These are phyloP conservation scores for Leptura quadrifasciata DNA, from an alignment of 2,888 invertebrate genomes.

Conservation along the genomic window DNA sequence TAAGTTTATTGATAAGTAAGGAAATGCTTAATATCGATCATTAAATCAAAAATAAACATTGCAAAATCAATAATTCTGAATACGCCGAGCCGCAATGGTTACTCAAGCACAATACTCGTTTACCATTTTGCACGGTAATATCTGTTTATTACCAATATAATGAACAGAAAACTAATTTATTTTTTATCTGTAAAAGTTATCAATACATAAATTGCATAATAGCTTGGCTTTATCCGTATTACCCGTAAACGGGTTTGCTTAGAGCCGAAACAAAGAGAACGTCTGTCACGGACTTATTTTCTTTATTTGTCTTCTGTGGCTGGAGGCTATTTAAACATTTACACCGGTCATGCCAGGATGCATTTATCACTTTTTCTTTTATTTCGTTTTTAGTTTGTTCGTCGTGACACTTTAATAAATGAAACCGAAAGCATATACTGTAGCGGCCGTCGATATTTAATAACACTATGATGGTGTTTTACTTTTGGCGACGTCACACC, in stretches of 20 bases:
- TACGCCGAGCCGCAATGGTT: background rate
- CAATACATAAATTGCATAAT: slow-evolving; percentile 17
- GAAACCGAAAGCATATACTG: slow-evolving; percentile 37
- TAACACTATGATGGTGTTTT: background rate
- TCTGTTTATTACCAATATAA: slow-evolving; percentile 1
- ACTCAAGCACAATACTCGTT: background rate
- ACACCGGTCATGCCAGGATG: slow-evolving; percentile 47
- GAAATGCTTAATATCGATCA: background rate
- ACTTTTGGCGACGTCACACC: background rate
- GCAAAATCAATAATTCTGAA: background rate
- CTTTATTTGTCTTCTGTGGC: slow-evolving; percentile 32
- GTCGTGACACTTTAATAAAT: slow-evolving; percentile 39
- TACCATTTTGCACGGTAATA: background rate
- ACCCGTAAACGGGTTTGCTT: slow-evolving; percentile 5
- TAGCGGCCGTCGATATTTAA: slow-evolving; percentile 8
- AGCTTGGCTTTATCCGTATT: slow-evolving; percentile 7
- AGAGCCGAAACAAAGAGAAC: slow-evolving; percentile 31
- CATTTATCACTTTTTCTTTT: slow-evolving; percentile 46
- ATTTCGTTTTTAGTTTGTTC: slow-evolving; percentile 26
- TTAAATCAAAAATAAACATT: background rate
- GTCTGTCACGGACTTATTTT: slow-evolving; percentile 14
- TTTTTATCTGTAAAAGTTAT: background rate
- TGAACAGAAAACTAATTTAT: background rate
- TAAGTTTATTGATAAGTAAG: background rate
- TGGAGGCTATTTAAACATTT: slow-evolving; percentile 33